These are phyloP conservation scores for Drosophila arawakana DNA, from an alignment of 1,140 invertebrate species.

Conservation along the genomic window DNA sequence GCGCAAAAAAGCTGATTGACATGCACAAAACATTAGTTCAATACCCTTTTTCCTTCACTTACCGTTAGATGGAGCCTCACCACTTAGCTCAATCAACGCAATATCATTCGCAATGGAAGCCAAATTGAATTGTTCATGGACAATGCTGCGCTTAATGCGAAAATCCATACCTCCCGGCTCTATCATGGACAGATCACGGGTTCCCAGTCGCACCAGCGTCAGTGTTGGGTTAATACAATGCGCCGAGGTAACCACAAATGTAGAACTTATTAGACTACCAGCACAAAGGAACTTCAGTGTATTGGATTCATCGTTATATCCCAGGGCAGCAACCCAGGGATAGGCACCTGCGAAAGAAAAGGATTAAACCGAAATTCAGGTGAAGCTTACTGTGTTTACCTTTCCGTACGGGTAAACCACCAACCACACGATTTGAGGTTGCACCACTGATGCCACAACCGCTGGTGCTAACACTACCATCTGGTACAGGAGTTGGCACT, in stretches of 20 bases:
- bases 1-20: no score
- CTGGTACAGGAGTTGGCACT: neutral
- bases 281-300: conserved; percentile 90
- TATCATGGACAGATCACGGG: conserved; percentile 88
- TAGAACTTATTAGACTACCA: conserved; percentile 90
- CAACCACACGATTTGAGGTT: conserved; percentile 83
- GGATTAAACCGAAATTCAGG: neutral
- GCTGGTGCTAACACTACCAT: neutral
- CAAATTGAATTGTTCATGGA: conserved; percentile 89
- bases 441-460: conserved; percentile 73
- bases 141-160: conserved; percentile 86
- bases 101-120: conserved; percentile 90
- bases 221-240: conserved; percentile 89
- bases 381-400: conserved; percentile 40
- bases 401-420: conserved; percentile 77
- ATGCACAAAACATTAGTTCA: no score
- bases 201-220: conserved; percentile 86
- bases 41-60: neutral
- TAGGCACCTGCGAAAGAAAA: conserved; percentile 85
- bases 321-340: conserved; percentile 90
- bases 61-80: conserved; percentile 15
- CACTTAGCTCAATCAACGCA: conserved; percentile 88
- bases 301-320: conserved; percentile 85
- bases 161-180: conserved; percentile 88
- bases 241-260: conserved; percentile 92